These are phyloP conservation scores for Odontocolon sp. DNA, from an alignment of 2,888 invertebrate species.

Conservation along the genomic window DNA sequence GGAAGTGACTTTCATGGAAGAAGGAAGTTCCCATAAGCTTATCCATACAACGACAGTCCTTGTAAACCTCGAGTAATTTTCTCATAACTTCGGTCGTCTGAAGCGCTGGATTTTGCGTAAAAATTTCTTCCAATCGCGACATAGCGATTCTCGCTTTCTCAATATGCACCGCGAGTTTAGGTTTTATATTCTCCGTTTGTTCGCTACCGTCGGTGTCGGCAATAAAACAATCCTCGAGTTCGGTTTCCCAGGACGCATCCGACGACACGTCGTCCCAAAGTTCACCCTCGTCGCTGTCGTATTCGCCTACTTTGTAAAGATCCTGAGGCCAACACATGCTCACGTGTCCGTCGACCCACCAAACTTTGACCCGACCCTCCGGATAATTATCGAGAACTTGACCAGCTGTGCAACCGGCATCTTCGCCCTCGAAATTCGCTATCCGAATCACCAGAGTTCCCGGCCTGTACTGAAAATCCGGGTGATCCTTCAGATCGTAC, in stretches of 20 bases:
- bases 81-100: constrained; percentile 91
- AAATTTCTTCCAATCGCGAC: constrained; percentile 89
- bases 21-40: constrained; percentile 92
- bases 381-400: constrained; percentile 95
- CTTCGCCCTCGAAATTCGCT: constrained; percentile 89
- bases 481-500: constrained; percentile 97
- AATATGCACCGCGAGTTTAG: constrained; percentile 88
- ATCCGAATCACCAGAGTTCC: constrained; percentile 95
- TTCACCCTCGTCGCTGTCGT: constrained; percentile 89
- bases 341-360: constrained; percentile 94
- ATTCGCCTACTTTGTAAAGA: constrained; percentile 90
- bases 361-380: constrained; percentile 92
- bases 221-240: constrained; percentile 84
- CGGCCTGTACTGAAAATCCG: constrained; percentile 95
- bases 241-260: constrained; percentile 93
- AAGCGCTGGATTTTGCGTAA: constrained; percentile 88
- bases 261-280: constrained; percentile 88
- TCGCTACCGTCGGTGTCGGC: constrained; percentile 82
- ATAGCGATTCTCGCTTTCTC: constrained; percentile 89
- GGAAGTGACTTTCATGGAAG: constrained; percentile 91
- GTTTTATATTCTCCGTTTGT: constrained; percentile 80
- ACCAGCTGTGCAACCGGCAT: constrained; percentile 90
- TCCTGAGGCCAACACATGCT: constrained; percentile 97
- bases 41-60: constrained; percentile 93
- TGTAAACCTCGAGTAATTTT: constrained; percentile 90